These are phyloP conservation scores for Diplodus puntazzo DNA, from an alignment of 2,797 vertebrate genomes.

Conservation along the genomic window DNA sequence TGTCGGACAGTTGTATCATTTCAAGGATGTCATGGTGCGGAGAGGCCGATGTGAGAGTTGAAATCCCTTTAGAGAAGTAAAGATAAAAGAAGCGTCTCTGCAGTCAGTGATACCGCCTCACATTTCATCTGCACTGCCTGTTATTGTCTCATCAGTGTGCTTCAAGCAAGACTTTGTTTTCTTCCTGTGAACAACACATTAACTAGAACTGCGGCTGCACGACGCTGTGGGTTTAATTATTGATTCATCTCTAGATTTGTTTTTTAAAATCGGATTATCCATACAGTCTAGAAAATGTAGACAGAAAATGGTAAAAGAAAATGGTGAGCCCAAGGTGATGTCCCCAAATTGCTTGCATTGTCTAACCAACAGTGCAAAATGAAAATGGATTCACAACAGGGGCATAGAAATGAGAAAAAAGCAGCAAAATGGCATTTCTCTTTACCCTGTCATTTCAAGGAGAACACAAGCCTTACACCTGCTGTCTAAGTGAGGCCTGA, in stretches of 20 bases:
- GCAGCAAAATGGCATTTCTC: background rate
- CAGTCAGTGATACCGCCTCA: background rate
- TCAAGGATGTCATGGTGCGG: conserved; percentile 8
- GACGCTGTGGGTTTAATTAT: background rate
- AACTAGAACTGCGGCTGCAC: background rate
- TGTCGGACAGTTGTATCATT: conserved; percentile 23
- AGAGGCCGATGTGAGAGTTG: background rate
- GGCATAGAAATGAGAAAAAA: background rate
- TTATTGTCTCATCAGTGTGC: conserved; percentile 15
- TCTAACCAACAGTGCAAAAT: background rate
- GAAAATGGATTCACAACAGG: background rate
- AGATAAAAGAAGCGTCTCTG: conserved; percentile 5
- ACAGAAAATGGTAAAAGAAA: background rate
- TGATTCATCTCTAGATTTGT: background rate
- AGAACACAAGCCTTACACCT: background rate
- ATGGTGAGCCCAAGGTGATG: background rate
- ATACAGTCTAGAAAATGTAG: background rate
- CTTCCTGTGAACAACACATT: background rate
- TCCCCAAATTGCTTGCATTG: background rate
- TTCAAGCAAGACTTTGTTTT: background rate
- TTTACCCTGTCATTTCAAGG: background rate
- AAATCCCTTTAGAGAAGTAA: conserved; percentile 10
- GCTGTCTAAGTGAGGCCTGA: background rate
- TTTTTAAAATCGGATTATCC: background rate
- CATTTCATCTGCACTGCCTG: conserved; percentile 6